Evolutionary conservation across 2,797 vertebrate genomes (phyloP).

Genomic region (Myripristis murdjan): DNA sequence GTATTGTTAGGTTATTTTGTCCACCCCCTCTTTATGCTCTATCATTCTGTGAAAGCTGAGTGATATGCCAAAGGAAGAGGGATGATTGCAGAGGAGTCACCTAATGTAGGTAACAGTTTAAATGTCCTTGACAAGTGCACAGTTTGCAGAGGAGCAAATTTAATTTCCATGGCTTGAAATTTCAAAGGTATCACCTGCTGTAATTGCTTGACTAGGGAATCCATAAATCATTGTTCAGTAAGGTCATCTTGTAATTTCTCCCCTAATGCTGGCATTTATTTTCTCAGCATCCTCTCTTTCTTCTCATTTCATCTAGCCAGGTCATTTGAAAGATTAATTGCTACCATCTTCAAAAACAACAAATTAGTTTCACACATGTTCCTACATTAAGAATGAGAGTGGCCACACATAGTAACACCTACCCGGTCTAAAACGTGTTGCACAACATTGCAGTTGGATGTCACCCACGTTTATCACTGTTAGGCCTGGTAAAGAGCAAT

Average conservation of each 20-base stretch:
- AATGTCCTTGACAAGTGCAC: constrained; percentile 83
- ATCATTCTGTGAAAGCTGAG: constrained; percentile 48
- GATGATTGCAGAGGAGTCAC: constrained; percentile 60
- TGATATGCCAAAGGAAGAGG: constrained; percentile 58
- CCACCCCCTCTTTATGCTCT: constrained; percentile 7
- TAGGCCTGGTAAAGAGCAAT: constrained; percentile 8
- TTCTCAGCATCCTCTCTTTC: constrained; percentile 80
- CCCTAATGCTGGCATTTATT: constrained; percentile 88
- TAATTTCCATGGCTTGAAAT: constrained; percentile 87
- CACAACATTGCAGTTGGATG: constrained; percentile 33
- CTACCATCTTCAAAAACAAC: constrained; percentile 86
- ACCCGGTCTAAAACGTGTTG: constrained; percentile 25
- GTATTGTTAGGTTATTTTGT: constrained; percentile 50
- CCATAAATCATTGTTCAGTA: constrained; percentile 96
- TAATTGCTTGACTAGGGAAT: constrained; percentile 94
- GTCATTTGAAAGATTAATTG: constrained; percentile 87
- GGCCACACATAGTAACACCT: constrained; percentile 54
- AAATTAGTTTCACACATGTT: constrained; percentile 85
- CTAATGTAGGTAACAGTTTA: constrained; percentile 69
- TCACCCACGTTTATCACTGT: constrained; percentile 32
- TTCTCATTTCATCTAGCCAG: constrained; percentile 82
- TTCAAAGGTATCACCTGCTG: constrained; percentile 92
- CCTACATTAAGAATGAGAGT: constrained; percentile 63
- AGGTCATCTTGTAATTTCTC: constrained; percentile 94
- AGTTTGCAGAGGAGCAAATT: constrained; percentile 82